Conservation (phyloP, 2,113 vertebrate species). For the Sisor rabdophorus region DNA sequence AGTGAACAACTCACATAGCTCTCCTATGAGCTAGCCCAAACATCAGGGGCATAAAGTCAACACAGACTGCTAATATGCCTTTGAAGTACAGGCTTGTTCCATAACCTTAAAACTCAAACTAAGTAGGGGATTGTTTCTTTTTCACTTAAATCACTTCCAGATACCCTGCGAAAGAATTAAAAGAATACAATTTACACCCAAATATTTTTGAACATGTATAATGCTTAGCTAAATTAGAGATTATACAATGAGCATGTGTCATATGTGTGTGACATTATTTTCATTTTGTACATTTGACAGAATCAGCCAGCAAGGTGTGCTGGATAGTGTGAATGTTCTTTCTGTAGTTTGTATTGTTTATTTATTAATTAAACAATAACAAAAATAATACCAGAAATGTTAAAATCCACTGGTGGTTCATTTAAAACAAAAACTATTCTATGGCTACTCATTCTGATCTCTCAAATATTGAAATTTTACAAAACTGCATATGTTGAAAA, state of each 20-base stretch:
- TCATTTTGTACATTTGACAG: constrained; percentile 44
- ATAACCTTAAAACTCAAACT: constrained; percentile 8
- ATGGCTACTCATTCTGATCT: neutral
- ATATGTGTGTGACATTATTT: constrained; percentile 57
- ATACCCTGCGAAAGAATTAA: constrained; percentile 12
- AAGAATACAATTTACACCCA: constrained; percentile 28
- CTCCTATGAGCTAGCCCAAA: constrained; percentile 26
- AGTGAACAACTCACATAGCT: constrained; percentile 1
- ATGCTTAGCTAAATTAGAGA: constrained; percentile 43
- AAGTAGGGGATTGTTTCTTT: neutral
- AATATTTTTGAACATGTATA: constrained; percentile 38
- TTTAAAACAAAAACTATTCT: neutral
- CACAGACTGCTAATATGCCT: constrained; percentile 6
- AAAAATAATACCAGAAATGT: too few species aligned
- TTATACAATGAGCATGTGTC: constrained; percentile 45
- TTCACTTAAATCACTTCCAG: constrained; percentile 1
- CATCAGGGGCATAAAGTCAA: constrained; percentile 15
- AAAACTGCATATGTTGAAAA: constrained; percentile 1
- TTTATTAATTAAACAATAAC: neutral
- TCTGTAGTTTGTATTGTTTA: neutral
- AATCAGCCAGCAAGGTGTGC: constrained; percentile 38
- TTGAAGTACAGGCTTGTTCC: constrained; percentile 15
- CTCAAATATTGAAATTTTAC: neutral
- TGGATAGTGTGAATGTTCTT: neutral
- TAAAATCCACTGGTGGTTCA: neutral